Percentiles rank a stretch among this genome's conserved stretches.
These are phyloP conservation scores for Dromas ardeola DNA, from an alignment of 2,113 vertebrate genomes.

Conservation along the genomic window DNA sequence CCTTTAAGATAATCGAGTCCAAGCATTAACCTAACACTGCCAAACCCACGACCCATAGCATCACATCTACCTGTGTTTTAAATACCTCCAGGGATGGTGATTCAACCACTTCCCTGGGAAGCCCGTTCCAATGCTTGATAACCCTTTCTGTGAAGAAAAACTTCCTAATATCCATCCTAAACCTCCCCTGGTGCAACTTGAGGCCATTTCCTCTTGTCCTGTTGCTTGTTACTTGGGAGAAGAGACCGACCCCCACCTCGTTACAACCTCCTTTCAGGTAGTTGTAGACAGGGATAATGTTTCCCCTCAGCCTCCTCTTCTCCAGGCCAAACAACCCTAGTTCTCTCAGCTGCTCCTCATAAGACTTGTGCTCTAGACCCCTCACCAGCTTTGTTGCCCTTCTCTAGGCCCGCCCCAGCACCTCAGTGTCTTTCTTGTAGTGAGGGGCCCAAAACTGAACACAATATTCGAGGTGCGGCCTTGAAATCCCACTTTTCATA, in stretches of 20 bases:
- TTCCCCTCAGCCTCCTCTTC: neutral
- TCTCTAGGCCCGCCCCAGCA: neutral
- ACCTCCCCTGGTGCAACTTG: neutral
- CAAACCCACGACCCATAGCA: neutral
- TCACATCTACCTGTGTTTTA: neutral
- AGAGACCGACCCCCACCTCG: neutral
- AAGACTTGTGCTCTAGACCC: neutral
- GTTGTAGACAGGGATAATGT: neutral
- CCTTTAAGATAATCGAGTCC: neutral
- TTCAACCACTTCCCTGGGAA: neutral
- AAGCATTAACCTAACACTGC: neutral
- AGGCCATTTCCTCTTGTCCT: neutral
- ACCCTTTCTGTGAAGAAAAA: neutral
- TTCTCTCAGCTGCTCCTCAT: neutral
- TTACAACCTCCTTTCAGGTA: neutral
- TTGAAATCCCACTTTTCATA: fast-evolving
- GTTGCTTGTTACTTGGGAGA: neutral
- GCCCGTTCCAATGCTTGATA: neutral
- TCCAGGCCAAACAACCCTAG: neutral
- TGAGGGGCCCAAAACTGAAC: neutral
- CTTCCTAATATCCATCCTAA: neutral
- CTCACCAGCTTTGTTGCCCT: neutral
- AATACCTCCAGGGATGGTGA: neutral
- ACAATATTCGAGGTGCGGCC: neutral
- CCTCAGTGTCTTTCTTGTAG: neutral